phyloP scores from a whole-genome alignment of 53 echinoderm and acorn worm genomes.

The Arbacia lixula region DNA sequence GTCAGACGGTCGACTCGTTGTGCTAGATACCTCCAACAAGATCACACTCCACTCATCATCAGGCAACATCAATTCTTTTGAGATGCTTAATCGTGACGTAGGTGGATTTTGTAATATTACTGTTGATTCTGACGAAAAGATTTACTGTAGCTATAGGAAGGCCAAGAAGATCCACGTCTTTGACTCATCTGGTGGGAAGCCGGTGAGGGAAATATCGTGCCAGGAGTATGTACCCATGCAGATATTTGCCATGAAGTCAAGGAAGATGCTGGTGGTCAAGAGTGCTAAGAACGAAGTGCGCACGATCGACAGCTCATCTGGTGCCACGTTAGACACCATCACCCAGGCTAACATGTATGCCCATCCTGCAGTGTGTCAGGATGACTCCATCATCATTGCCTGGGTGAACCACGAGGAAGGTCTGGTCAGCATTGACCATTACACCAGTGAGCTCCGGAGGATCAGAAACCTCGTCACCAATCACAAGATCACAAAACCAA shows the following conservation, averaged over 20 bases:
- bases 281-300: background rate
- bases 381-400: conserved; percentile 35
- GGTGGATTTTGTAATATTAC: background rate
- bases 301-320: background rate
- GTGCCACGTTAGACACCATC: background rate
- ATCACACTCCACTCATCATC: no score
- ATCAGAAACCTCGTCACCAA: background rate
- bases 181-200: background rate
- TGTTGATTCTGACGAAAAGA: background rate
- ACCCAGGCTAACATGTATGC: background rate
- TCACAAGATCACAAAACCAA: background rate
- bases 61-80: no score
- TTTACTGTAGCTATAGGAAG: background rate
- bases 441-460: conserved; percentile 2
- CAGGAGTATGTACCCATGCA: conserved; percentile 2
- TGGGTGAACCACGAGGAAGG: conserved; percentile 24
- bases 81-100: background rate
- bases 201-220: background rate
- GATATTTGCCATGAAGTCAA: background rate
- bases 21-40: no score
- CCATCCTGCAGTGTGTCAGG: background rate
- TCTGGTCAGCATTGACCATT: background rate
- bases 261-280: background rate
- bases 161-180: conserved; percentile 4
- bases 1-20: no score